Evolutionary conservation across 2,113 vertebrate genomes (phyloP).

Genomic region (Dipodomys merriami): DNA sequence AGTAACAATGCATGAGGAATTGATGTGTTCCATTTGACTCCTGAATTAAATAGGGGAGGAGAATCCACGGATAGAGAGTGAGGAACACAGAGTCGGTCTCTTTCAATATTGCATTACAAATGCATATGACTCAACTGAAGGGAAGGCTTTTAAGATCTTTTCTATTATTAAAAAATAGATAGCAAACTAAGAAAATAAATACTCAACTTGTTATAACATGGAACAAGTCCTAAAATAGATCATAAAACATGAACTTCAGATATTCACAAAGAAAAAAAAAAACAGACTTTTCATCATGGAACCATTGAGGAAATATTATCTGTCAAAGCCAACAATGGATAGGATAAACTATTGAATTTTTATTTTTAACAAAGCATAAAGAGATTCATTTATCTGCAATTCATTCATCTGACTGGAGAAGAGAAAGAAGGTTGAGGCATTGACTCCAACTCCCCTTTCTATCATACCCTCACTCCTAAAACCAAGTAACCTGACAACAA

Average conservation of each 20-base stretch:
- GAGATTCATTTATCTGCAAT: too few species aligned
- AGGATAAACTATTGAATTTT: too few species aligned
- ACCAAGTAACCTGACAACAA: rapidly evolving
- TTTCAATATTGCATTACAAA: background rate
- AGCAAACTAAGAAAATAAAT: too few species aligned
- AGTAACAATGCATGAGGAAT: background rate
- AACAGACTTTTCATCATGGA: too few species aligned
- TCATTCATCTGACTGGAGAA: background rate
- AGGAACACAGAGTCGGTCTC: background rate
- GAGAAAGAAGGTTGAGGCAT: background rate
- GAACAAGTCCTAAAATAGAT: too few species aligned
- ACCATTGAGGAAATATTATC: too few species aligned
- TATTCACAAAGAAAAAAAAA: background rate
- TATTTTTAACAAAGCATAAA: too few species aligned
- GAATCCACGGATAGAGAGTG: background rate
- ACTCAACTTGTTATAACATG: too few species aligned
- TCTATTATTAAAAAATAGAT: background rate
- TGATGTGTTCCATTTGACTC: background rate
- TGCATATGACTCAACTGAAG: background rate
- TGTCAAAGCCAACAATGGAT: too few species aligned
- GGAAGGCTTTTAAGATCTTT: background rate
- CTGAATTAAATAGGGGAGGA: background rate
- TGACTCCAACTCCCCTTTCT: slow-evolving; percentile 54
- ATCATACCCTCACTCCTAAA: background rate
- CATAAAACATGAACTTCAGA: too few species aligned